These are phyloP conservation scores for Sitophilus oryzae DNA, from an alignment of 1,140 invertebrate genomes.

Conservation along the genomic window DNA sequence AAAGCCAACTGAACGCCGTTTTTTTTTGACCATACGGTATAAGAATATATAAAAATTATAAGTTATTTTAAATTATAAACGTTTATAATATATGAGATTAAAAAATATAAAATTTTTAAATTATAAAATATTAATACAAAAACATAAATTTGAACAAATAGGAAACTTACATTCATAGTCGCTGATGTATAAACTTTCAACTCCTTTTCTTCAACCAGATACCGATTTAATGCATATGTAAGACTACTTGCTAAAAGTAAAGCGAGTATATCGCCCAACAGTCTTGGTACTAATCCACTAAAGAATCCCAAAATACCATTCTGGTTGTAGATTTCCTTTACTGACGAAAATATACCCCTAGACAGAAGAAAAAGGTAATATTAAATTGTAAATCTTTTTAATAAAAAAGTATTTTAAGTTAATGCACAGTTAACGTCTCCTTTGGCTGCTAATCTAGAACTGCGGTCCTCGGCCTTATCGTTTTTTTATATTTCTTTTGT, in stretches of 20 bases:
- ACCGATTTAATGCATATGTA: slow-evolving; percentile 72
- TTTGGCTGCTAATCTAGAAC: no score
- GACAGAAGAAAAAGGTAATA: slow-evolving; percentile 17
- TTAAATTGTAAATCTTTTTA: slow-evolving; percentile 8
- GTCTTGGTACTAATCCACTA: slow-evolving; percentile 71
- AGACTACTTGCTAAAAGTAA: slow-evolving; percentile 65
- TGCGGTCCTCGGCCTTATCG: no score
- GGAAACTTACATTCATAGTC: slow-evolving; percentile 52
- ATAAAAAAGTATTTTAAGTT: no score
- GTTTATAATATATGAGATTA: no score
- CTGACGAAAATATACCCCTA: slow-evolving; percentile 65
- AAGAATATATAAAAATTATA: no score
- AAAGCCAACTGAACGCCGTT: no score
- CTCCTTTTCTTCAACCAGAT: slow-evolving; percentile 69
- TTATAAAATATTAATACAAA: slow-evolving; percentile 13
- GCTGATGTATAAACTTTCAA: slow-evolving; percentile 56
- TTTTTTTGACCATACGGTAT: no score
- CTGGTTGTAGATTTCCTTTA: slow-evolving; percentile 71
- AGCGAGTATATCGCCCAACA: slow-evolving; percentile 71
- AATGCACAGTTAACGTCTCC: no score
- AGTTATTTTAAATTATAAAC: no score
- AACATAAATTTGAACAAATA: not conserved
- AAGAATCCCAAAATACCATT: slow-evolving; percentile 82
- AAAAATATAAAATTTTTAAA: no score
- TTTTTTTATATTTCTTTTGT: no score